phyloP scores from a whole-genome alignment of 2,797 vertebrate species.

The Muscicapa comitata region DNA sequence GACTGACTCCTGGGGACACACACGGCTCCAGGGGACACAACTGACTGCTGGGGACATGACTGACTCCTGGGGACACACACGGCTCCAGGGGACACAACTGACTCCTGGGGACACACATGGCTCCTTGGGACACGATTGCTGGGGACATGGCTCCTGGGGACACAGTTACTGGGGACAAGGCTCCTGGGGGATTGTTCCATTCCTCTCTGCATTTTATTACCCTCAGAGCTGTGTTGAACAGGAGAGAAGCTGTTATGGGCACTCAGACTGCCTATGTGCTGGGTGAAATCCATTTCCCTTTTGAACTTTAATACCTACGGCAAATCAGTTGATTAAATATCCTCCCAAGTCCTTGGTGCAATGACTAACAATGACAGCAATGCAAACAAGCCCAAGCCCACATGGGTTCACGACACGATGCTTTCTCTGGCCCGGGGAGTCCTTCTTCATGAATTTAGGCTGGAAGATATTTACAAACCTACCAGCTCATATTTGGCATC shows the following conservation, averaged over 20 bases:
- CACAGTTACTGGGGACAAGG: neutral
- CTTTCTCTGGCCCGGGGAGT: neutral
- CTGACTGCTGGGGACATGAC: too few relatives aligned
- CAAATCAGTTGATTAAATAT: neutral
- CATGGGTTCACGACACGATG: neutral
- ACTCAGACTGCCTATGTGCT: neutral
- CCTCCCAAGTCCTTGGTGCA: neutral
- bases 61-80: too few relatives aligned
- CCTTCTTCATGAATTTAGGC: neutral
- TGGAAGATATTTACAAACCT: neutral
- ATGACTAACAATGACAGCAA: neutral
- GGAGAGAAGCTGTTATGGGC: neutral
- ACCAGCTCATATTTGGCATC: neutral
- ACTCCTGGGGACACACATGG: neutral
- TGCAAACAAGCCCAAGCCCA: neutral
- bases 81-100: neutral
- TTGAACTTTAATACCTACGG: neutral
- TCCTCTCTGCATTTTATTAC: neutral
- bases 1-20: too few relatives aligned
- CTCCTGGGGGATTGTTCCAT: neutral
- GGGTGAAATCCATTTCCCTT: neutral
- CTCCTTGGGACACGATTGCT: neutral
- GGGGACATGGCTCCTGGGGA: neutral
- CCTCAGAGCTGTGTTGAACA: neutral
- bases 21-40: too few relatives aligned